phyloP scores from a whole-genome alignment of 2,888 invertebrate genomes.

The Xanthorhoe spadicearia region DNA sequence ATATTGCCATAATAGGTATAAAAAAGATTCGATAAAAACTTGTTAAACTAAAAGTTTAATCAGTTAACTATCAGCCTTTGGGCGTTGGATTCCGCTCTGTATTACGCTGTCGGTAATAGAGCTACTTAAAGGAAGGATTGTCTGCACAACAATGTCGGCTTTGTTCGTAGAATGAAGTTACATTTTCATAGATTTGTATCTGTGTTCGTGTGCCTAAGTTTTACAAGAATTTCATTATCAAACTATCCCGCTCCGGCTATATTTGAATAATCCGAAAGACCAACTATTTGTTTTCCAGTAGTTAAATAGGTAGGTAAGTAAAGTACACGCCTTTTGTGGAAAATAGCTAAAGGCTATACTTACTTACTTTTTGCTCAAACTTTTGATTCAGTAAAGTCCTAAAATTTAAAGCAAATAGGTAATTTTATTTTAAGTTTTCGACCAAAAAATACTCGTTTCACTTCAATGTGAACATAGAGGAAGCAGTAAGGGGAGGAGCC shows the following conservation, averaged over 20 bases:
- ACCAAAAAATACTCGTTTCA: no score
- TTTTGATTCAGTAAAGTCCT: no score
- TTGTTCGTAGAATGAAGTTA: constrained; percentile 29
- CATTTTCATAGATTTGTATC: constrained; percentile 38
- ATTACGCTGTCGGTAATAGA: constrained; percentile 21
- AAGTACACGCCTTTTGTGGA: no score
- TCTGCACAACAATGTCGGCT: constrained; percentile 27
- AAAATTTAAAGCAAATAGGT: no score
- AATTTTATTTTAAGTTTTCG: no score
- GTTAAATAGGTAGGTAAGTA: constrained; percentile 39
- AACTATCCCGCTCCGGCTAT: constrained; percentile 31
- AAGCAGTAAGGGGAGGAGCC: no score
- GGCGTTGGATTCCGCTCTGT: constrained; percentile 2
- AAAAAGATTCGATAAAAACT: not conserved
- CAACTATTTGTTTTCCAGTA: constrained; percentile 28
- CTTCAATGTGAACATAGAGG: no score
- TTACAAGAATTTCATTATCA: constrained; percentile 36
- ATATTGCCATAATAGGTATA: no score
- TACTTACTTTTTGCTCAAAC: no score
- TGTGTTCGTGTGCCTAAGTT: constrained; percentile 32
- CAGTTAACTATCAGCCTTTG: constrained; percentile 3
- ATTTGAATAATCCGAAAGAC: constrained; percentile 39
- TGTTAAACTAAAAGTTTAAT: constrained; percentile 5
- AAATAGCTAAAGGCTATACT: no score
- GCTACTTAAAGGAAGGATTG: constrained; percentile 17